phyloP scores from a whole-genome alignment of 1,140 invertebrate genomes.

The Forficula auricularia region DNA sequence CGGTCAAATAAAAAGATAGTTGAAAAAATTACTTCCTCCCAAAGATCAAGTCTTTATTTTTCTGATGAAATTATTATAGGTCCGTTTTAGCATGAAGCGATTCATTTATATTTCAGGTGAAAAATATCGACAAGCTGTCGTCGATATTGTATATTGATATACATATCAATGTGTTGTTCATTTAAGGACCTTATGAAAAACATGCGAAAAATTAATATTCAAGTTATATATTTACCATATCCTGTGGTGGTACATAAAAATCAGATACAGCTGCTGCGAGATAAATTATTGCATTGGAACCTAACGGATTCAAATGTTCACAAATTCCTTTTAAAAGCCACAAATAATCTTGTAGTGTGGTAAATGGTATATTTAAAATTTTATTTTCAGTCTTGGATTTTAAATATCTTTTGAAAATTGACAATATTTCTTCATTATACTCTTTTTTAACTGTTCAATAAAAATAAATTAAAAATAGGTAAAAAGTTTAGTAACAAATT shows the following conservation, averaged over 20 bases:
- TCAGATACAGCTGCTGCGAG: conserved; percentile 96
- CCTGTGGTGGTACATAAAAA: conserved; percentile 85
- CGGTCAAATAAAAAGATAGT: too few relatives aligned
- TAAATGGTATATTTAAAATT: conserved; percentile 61
- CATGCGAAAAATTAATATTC: conserved; percentile 3
- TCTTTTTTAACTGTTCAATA: conserved; percentile 41
- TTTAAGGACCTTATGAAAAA: too few relatives aligned
- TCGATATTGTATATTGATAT: too few relatives aligned
- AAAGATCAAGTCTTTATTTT: too few relatives aligned
- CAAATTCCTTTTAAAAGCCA: conserved; percentile 71
- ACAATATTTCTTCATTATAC: conserved; percentile 44
- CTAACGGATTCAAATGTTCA: conserved; percentile 47
- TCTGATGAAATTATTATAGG: too few relatives aligned
- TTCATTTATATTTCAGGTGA: too few relatives aligned
- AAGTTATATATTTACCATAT: conserved; percentile 52
- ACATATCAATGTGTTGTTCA: too few relatives aligned
- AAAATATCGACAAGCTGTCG: too few relatives aligned
- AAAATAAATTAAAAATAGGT: too few relatives aligned
- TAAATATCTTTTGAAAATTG: conserved; percentile 53
- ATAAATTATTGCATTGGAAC: conserved; percentile 62
- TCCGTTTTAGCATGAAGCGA: too few relatives aligned
- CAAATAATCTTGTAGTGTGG: conserved; percentile 81
- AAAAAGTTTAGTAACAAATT: too few relatives aligned
- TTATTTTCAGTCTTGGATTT: conserved; percentile 40
- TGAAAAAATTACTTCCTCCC: too few relatives aligned